A percentile compares a stretch with the other conserved stretches of the same genome.
Conservation (phyloP, 2,888 invertebrate genomes). For the Acleris sparsana region DNA sequence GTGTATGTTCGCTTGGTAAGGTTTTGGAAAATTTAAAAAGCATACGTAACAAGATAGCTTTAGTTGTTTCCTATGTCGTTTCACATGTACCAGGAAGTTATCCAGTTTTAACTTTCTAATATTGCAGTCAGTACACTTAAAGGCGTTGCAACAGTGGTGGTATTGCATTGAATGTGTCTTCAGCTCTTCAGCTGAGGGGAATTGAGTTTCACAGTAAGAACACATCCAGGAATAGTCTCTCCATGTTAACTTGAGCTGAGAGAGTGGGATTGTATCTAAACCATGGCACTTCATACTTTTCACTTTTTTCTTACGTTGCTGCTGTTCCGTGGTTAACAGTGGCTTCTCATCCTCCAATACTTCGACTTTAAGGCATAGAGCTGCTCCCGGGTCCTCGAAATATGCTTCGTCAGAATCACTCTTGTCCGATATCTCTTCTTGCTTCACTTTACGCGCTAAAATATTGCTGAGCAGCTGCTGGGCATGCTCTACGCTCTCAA, state of each 20-base stretch:
- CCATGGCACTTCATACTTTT: constrained; percentile 19
- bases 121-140: constrained; percentile 85
- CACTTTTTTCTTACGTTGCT: constrained; percentile 23
- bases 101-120: constrained; percentile 56
- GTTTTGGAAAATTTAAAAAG: constrained; percentile 48
- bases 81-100: constrained; percentile 77
- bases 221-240: constrained; percentile 65
- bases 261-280: constrained; percentile 45
- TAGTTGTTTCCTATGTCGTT: constrained; percentile 83
- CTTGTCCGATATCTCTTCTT: constrained; percentile 21
- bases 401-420: constrained; percentile 23
- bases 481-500: constrained; percentile 30
- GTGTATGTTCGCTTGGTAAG: constrained; percentile 49
- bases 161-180: constrained; percentile 68
- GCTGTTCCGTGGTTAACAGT: constrained; percentile 5
- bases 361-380: constrained; percentile 24
- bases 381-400: constrained; percentile 3
- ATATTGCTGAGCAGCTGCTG: constrained; percentile 26
- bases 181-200: constrained; percentile 64
- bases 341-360: constrained; percentile 18
- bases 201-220: constrained; percentile 61
- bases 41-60: constrained; percentile 74
- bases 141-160: constrained; percentile 85
- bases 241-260: constrained; percentile 64
- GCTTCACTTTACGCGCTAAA: constrained; percentile 25